A percentile compares a stretch with the other conserved stretches of the same genome.
Evolutionary conservation across 2,888 invertebrate species (phyloP).

Genomic region (Odontothrips loti): DNA sequence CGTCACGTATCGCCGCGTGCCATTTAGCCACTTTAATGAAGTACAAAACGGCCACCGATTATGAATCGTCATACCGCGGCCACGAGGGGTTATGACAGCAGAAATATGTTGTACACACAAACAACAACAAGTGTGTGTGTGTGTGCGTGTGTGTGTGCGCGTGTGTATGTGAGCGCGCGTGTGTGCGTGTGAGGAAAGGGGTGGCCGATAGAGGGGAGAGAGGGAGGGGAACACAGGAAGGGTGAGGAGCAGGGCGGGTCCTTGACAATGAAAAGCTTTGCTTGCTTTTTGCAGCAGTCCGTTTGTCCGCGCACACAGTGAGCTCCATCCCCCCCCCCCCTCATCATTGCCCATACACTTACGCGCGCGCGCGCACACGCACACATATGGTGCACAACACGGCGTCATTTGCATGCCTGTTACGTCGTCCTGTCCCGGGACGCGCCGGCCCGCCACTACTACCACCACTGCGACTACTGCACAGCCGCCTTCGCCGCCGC

Average conservation of each 20-base stretch:
- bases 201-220: not conserved
- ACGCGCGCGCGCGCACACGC: too few relatives aligned
- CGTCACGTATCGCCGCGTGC: not conserved
- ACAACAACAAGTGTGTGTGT: slow-evolving; percentile 8
- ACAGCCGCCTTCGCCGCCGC: too few relatives aligned
- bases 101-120: slow-evolving; percentile 20
- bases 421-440: too few relatives aligned
- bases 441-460: too few relatives aligned
- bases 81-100: not conserved
- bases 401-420: too few relatives aligned
- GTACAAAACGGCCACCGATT: not conserved
- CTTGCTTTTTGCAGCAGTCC: too few relatives aligned
- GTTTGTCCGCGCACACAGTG: too few relatives aligned
- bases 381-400: too few relatives aligned
- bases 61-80: slow-evolving; percentile 4
- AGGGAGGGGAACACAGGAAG: not conserved
- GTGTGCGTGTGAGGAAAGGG: not conserved
- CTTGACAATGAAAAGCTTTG: slow-evolving; percentile 3
- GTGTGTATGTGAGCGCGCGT: not conserved
- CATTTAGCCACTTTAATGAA: slow-evolving; percentile 16
- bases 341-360: too few relatives aligned
- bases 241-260: not conserved
- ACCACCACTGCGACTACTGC: too few relatives aligned
- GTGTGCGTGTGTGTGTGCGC: not conserved
- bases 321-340: too few relatives aligned